These are phyloP conservation scores for Parazoanthus darwini DNA, from an alignment of 92 coral and sea anemone genomes.

Conservation along the genomic window DNA sequence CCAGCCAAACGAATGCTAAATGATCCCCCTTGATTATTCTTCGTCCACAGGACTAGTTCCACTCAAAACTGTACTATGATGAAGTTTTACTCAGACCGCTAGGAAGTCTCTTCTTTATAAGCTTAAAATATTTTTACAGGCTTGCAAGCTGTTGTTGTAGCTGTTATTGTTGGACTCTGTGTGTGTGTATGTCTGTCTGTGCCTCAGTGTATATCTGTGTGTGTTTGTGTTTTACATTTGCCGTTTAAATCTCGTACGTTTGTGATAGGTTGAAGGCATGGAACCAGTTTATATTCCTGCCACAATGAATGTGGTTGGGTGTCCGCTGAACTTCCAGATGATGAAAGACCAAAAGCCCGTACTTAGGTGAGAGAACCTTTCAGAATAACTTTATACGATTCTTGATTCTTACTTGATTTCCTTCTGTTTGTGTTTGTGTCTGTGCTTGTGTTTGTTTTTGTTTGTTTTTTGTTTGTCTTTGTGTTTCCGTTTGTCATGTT, in stretches of 20 bases:
- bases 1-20: no score
- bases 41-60: no score
- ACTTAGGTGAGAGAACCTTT: slow-evolving; percentile 65
- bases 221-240: no score
- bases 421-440: not conserved
- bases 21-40: no score
- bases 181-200: no score
- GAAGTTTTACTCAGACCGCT: no score
- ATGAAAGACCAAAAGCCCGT: slow-evolving; percentile 91
- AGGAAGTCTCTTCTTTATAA: no score
- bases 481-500: not conserved
- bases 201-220: no score
- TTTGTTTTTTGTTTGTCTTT: not conserved
- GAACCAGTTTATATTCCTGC: slow-evolving; percentile 81
- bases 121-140: no score
- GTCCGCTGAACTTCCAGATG: slow-evolving; percentile 98
- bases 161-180: no score
- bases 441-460: not conserved
- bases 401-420: not conserved
- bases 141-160: no score
- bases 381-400: not conserved
- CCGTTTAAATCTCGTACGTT: not conserved
- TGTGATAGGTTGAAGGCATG: slow-evolving; percentile 80
- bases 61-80: no score
- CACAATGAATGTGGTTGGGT: slow-evolving; percentile 80